These are phyloP conservation scores for Sminthopsis crassicaudata DNA, from an alignment of 2,113 vertebrate species.

Conservation along the genomic window DNA sequence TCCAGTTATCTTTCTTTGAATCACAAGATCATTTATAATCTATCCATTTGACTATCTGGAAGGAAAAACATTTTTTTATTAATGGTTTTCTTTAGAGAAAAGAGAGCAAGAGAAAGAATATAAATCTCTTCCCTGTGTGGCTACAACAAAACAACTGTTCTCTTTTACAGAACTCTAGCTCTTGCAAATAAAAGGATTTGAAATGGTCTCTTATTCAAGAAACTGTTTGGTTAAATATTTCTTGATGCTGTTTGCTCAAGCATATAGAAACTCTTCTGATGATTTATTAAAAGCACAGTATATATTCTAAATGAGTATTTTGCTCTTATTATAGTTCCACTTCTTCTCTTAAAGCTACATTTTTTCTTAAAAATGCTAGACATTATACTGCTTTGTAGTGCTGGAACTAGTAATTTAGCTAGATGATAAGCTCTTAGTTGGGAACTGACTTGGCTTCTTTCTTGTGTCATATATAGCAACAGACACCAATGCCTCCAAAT, in stretches of 20 bases:
- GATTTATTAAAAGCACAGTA: conserved; percentile 8
- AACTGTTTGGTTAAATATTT: conserved; percentile 8
- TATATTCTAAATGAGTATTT: conserved; percentile 36
- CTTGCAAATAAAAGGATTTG: conserved; percentile 37
- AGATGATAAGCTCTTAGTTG: conserved; percentile 12
- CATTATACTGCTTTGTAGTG: conserved; percentile 22
- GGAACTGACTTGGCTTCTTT: background rate
- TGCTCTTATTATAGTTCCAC: background rate
- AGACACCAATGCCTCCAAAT: conserved; percentile 11
- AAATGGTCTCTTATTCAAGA: background rate
- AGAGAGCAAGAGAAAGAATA: conserved; percentile 20
- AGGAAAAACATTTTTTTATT: conserved; percentile 28
- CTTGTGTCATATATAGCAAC: background rate
- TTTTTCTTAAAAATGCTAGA: conserved; percentile 31
- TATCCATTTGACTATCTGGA: conserved; percentile 52
- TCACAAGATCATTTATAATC: conserved; percentile 54
- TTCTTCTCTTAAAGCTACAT: conserved; percentile 31
- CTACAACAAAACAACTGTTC: conserved; percentile 25
- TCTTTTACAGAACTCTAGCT: background rate
- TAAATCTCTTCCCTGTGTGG: background rate
- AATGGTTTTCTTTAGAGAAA: background rate
- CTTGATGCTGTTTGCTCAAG: conserved; percentile 45
- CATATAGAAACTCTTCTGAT: background rate
- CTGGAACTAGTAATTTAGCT: conserved; percentile 3
- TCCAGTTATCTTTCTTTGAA: conserved; percentile 58